Conservation (phyloP, 2,113 vertebrate species). For the Trematomus loennbergii region DNA sequence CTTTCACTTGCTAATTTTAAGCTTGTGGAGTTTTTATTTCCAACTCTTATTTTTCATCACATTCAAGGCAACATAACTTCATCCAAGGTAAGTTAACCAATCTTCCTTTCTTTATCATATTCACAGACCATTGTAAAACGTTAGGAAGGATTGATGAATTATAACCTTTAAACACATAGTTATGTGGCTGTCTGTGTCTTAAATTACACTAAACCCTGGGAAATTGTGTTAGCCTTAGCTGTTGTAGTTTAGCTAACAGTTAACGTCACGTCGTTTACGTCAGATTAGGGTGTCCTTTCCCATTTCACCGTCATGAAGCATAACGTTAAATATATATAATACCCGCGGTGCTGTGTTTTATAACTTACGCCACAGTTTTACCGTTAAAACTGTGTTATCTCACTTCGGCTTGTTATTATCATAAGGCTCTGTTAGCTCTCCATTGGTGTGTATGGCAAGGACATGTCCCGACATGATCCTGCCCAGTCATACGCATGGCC, state of each 20-base stretch:
- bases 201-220: not conserved
- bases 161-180: not conserved
- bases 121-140: not conserved
- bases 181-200: accelerated
- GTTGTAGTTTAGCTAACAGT: slow-evolving; percentile 17
- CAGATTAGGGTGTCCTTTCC: not conserved
- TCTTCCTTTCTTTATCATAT: not conserved
- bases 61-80: slow-evolving; percentile 43
- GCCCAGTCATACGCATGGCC: slow-evolving; percentile 3
- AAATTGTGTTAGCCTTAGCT: slow-evolving; percentile 43
- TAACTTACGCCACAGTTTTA: not conserved
- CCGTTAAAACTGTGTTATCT: not conserved
- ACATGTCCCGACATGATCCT: slow-evolving; percentile 76
- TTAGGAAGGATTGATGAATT: accelerated
- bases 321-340: accelerated
- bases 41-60: not conserved
- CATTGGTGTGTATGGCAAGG: slow-evolving; percentile 34
- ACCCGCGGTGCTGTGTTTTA: accelerated
- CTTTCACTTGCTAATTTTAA: slow-evolving; percentile 37
- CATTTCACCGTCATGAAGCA: not conserved
- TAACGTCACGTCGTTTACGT: not conserved
- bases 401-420: not conserved
- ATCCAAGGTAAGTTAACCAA: slow-evolving; percentile 65
- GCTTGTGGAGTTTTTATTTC: slow-evolving; percentile 11
- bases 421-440: not conserved